phyloP scores from a whole-genome alignment of 1,140 invertebrate species.

The Potamilus streckersoni region DNA sequence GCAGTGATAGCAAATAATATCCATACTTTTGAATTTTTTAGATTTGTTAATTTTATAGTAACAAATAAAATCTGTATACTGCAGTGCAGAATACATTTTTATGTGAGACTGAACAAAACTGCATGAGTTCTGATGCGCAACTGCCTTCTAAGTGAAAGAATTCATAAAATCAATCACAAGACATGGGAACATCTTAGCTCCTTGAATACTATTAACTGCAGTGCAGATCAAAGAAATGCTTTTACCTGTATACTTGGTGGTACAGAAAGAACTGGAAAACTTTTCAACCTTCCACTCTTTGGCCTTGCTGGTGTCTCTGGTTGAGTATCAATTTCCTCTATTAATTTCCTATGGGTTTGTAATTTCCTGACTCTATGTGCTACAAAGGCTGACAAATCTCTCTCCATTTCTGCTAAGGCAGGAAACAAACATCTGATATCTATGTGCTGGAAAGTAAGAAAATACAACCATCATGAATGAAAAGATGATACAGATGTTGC shows the following conservation, averaged over 20 bases:
- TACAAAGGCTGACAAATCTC: conserved; percentile 82
- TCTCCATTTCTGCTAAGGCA: conserved; percentile 79
- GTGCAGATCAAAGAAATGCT: neutral
- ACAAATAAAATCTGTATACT: too few relatives aligned
- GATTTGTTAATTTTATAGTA: too few relatives aligned
- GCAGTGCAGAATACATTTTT: too few relatives aligned
- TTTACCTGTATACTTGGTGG: conserved; percentile 45
- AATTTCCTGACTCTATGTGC: conserved; percentile 83
- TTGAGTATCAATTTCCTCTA: conserved; percentile 80
- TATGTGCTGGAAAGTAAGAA: too few relatives aligned
- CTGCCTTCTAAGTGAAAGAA: too few relatives aligned
- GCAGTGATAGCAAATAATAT: too few relatives aligned
- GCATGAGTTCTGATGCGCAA: too few relatives aligned
- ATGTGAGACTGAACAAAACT: too few relatives aligned
- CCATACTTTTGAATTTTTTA: too few relatives aligned
- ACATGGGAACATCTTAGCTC: conserved; percentile 7
- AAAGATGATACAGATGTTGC: too few relatives aligned
- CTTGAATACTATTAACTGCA: neutral
- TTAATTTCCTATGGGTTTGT: conserved; percentile 78
- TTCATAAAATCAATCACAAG: too few relatives aligned
- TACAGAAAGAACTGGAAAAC: conserved; percentile 36
- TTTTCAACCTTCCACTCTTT: conserved; percentile 53
- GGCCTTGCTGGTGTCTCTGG: conserved; percentile 73
- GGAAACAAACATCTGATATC: conserved; percentile 73
- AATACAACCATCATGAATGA: too few relatives aligned